These are phyloP conservation scores for Poecilia gillii DNA, from an alignment of 2,797 vertebrate species.

Conservation along the genomic window DNA sequence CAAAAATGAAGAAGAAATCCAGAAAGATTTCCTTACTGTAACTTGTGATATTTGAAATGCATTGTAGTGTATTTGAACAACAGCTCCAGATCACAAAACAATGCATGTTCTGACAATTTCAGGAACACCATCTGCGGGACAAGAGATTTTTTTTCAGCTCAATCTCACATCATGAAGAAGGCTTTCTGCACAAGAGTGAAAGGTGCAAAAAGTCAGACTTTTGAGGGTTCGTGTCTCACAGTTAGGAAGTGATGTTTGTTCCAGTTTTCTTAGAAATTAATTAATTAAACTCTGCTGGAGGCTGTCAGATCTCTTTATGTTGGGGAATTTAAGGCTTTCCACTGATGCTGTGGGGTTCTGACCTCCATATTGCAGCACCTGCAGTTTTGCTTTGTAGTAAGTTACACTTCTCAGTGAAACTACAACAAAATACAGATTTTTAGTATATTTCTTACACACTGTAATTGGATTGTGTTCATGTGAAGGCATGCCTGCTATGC, in stretches of 20 bases:
- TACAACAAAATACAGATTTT: neutral
- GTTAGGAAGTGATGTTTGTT: neutral
- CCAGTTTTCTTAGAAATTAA: neutral
- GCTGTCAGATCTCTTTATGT: neutral
- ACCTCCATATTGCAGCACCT: neutral
- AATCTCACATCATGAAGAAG: neutral
- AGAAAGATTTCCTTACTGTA: neutral
- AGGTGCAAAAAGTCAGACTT: conserved; percentile 1
- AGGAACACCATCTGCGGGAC: neutral
- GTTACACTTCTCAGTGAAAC: neutral
- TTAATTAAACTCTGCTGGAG: neutral
- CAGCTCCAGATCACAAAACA: neutral
- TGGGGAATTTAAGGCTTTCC: neutral
- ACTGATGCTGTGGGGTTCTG: neutral
- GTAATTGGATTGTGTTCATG: neutral
- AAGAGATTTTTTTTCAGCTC: neutral
- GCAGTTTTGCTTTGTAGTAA: neutral
- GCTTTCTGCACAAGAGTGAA: neutral
- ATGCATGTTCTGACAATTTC: neutral
- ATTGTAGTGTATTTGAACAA: neutral
- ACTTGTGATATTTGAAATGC: neutral
- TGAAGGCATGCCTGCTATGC: neutral
- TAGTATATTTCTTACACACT: neutral
- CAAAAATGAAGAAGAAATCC: no score
- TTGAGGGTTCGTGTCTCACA: neutral